These are phyloP conservation scores for Morpho achilles DNA, from an alignment of 2,888 invertebrate genomes.

Conservation along the genomic window DNA sequence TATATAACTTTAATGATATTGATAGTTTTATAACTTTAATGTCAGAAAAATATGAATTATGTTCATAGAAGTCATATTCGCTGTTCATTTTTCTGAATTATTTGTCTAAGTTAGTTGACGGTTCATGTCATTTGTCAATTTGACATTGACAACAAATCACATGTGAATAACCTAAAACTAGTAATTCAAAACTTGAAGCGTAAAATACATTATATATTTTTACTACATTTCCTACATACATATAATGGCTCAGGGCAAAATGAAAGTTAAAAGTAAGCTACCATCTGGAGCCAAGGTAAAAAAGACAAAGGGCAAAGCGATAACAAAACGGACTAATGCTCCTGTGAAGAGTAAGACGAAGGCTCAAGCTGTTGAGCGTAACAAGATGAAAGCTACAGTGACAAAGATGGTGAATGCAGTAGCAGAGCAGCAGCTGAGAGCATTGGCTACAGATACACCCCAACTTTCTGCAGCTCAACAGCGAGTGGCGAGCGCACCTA, in stretches of 20 bases:
- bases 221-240: too few relatives aligned
- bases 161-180: too few relatives aligned
- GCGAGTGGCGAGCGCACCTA: conserved; percentile 60
- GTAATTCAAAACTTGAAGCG: too few relatives aligned
- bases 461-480: conserved; percentile 72
- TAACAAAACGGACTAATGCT: conserved; percentile 81
- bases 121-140: too few relatives aligned
- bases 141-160: too few relatives aligned
- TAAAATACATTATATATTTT: too few relatives aligned
- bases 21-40: too few relatives aligned
- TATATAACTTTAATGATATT: too few relatives aligned
- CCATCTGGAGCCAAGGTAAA: conserved; percentile 77
- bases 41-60: too few relatives aligned
- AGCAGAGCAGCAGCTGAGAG: conserved; percentile 82
- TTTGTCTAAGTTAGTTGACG: too few relatives aligned
- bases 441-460: conserved; percentile 74
- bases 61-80: too few relatives aligned
- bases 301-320: conserved; percentile 74
- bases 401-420: conserved; percentile 85
- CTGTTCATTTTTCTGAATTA: too few relatives aligned
- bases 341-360: conserved; percentile 83
- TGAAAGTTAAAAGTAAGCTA: conserved; percentile 82
- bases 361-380: conserved; percentile 74
- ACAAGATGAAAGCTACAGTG: conserved; percentile 82
- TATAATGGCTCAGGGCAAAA: conserved; percentile 83